These are phyloP conservation scores for Sebastes dallii DNA, from an alignment of 2,797 vertebrate genomes.

Conservation along the genomic window DNA sequence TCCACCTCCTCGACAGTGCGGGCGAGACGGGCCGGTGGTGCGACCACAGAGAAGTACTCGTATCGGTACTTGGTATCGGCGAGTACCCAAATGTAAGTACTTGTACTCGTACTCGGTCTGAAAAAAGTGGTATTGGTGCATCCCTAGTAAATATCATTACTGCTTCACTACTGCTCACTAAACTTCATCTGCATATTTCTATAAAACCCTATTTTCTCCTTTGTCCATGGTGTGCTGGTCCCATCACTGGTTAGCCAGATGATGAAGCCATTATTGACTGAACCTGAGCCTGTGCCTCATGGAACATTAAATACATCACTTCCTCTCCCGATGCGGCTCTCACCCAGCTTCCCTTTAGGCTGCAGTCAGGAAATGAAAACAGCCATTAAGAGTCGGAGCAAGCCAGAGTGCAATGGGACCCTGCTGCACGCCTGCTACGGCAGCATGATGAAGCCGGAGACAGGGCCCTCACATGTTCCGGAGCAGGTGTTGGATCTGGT, in stretches of 20 bases:
- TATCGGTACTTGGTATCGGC: too few relatives aligned
- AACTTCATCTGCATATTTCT: constrained; percentile 23
- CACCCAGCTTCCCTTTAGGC: constrained; percentile 48
- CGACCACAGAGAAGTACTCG: too few relatives aligned
- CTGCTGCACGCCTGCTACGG: constrained; percentile 8
- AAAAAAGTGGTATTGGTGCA: too few relatives aligned
- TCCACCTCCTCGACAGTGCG: too few relatives aligned
- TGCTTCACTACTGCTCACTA: neutral
- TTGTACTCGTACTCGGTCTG: too few relatives aligned
- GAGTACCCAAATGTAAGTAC: too few relatives aligned
- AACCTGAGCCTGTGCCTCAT: constrained; percentile 69
- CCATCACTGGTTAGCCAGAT: constrained; percentile 72
- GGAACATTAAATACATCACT: constrained; percentile 79
- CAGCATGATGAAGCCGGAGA: neutral
- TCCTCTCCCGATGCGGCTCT: constrained; percentile 63
- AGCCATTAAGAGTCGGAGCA: constrained; percentile 57
- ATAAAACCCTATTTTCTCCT: constrained; percentile 27
- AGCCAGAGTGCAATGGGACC: constrained; percentile 35
- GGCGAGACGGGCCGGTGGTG: too few relatives aligned
- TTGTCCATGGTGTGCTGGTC: constrained; percentile 29
- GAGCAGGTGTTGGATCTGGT: constrained; percentile 1
- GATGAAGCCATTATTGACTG: constrained; percentile 75
- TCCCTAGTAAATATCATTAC: neutral
- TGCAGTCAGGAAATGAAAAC: constrained; percentile 71
- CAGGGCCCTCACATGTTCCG: neutral